Evolutionary conservation across 2,888 invertebrate genomes (phyloP), one percentile per base, ranked within the genome.

Genomic region (Cataglyphis rosenhaueri): DNA sequence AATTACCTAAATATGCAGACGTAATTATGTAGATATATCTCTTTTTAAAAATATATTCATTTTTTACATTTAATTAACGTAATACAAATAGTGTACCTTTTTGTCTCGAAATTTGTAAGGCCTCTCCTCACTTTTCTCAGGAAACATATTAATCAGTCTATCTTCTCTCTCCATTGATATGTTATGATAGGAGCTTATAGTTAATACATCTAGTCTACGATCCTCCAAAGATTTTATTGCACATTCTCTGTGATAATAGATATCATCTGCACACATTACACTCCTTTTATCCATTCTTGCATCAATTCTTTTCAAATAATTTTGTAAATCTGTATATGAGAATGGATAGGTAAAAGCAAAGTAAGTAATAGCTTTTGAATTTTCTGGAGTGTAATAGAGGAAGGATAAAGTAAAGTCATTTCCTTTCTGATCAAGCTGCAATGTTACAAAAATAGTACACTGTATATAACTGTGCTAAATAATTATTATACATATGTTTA

Each of bases 341-440:
- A 97, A 98, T 1, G 98, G 98, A 94, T 97, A 98, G 8, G 98
- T 98, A 95, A 98, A 98, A 0, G 98, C 98, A 95, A 98, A 97
- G 95, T 97, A 98, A 9, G 97, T 97, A 5, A 97, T 96, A 29
- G 97, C 96, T 85, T 96, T 96, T 3, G 95, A 90, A 95, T 96
- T 97, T 90, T 97, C 98, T 81, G 96, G 96, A 25, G 97, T 96
- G 35, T 96, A 95, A 93, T 96, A 97, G 92, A 96, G 96, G 95
- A 97, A 98, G 86, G 96, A 97, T 88, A 98, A 95, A 1, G 96
- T 96, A 93, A 97, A 97, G 81, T 97, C 96, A 90, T 96, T 96
- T 92, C 97, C 96, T 86, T 92, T 94, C 76, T 94, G 94, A 89
- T 96, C 96, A 85, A 96, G 95, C 97, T 97, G 95, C 81, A 95